Percentiles rank a stretch among this genome's conserved stretches.
Conservation (phyloP, 1,140 invertebrate genomes). For the Bemisia tabaci region DNA sequence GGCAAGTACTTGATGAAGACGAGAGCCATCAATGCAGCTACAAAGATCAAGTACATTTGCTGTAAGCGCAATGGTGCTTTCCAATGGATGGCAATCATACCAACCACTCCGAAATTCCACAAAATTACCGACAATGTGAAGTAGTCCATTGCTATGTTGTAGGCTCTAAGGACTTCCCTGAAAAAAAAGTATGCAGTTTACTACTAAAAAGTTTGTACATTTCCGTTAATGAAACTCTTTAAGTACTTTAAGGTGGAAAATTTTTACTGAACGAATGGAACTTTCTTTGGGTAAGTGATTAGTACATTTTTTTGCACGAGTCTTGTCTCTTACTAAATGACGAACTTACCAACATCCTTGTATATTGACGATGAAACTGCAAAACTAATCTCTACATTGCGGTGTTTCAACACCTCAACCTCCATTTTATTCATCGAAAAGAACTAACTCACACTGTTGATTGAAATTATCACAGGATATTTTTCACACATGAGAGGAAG, state of each 20-base stretch:
- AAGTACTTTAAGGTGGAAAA: conserved; percentile 2
- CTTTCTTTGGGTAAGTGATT: too few relatives aligned
- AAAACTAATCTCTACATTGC: too few relatives aligned
- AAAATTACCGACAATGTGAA: conserved; percentile 77
- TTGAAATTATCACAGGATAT: too few relatives aligned
- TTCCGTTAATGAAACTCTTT: neutral
- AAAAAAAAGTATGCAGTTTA: conserved; percentile 24
- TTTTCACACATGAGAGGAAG: too few relatives aligned
- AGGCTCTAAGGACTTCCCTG: conserved; percentile 82
- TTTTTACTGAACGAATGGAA: neutral
- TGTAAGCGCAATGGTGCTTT: conserved; percentile 83
- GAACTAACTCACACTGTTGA: too few relatives aligned
- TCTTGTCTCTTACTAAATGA: too few relatives aligned
- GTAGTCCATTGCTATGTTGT: conserved; percentile 93
- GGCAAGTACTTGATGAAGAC: conserved; percentile 99
- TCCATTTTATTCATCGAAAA: too few relatives aligned
- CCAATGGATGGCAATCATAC: conserved; percentile 98
- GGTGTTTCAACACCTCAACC: too few relatives aligned
- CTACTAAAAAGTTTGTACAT: neutral
- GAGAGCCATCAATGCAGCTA: conserved; percentile 93
- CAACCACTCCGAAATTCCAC: conserved; percentile 96
- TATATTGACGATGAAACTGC: too few relatives aligned
- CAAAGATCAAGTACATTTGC: conserved; percentile 93
- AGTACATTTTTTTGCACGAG: too few relatives aligned
- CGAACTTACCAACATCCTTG: too few relatives aligned